A percentile compares a stretch with the other conserved stretches of the same genome.
Evolutionary conservation across 2,797 vertebrate genomes (phyloP).

Genomic region (Gastrophryne carolinensis): DNA sequence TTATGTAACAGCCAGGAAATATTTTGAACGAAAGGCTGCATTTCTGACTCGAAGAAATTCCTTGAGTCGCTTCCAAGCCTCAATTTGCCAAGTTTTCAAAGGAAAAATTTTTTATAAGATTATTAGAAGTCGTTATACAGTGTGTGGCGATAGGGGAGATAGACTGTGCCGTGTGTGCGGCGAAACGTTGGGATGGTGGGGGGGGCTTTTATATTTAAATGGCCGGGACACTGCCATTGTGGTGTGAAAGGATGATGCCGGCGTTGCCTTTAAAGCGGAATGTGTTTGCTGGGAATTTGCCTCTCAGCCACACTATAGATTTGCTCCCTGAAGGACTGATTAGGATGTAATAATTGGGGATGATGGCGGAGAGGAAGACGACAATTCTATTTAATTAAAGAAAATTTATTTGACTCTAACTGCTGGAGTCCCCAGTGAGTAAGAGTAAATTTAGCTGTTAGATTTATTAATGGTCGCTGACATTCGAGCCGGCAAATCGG

Average conservation of each 20-base stretch:
- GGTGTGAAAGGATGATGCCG: not conserved
- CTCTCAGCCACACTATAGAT: conserved; percentile 63
- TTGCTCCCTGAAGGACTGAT: conserved; percentile 72
- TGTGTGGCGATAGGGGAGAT: not conserved
- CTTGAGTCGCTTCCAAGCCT: not conserved
- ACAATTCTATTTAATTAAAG: conserved; percentile 81
- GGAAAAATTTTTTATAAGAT: conserved; percentile 28
- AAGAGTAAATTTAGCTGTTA: conserved; percentile 73
- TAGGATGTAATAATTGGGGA: conserved; percentile 76
- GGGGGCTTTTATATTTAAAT: conserved; percentile 8
- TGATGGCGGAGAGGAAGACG: conserved; percentile 74
- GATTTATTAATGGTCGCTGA: conserved; percentile 76
- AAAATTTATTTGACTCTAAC: conserved; percentile 79
- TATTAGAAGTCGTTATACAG: conserved; percentile 4
- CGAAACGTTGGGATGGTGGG: not conserved
- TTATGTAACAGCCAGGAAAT: conserved; percentile 30
- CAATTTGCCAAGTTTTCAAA: conserved; percentile 11
- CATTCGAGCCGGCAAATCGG: conserved; percentile 66
- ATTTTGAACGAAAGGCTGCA: conserved; percentile 10
- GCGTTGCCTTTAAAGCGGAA: conserved; percentile 58
- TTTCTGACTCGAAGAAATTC: conserved; percentile 21
- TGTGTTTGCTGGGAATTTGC: conserved; percentile 60
- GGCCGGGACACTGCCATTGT: too few species aligned
- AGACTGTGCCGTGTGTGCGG: not conserved
- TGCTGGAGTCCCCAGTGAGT: conserved; percentile 73